These are phyloP conservation scores for Synergus gifuensis DNA, from an alignment of 2,888 invertebrate genomes.

Conservation along the genomic window DNA sequence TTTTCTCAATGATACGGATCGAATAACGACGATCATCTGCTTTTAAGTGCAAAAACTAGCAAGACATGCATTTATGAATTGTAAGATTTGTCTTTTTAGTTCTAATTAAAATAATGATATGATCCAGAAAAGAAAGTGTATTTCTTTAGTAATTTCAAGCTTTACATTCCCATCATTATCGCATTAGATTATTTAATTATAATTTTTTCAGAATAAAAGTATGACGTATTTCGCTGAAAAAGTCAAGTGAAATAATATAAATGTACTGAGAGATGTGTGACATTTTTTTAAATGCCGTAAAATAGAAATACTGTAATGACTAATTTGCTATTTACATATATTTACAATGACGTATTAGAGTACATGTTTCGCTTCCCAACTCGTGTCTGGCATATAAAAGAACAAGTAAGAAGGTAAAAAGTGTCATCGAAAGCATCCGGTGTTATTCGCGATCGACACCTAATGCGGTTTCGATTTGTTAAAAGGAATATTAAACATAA, in stretches of 20 bases:
- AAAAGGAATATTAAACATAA: too few relatives aligned
- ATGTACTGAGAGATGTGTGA: too few relatives aligned
- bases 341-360: constrained; percentile 14
- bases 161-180: too few relatives aligned
- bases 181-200: too few relatives aligned
- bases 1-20: constrained; percentile 8
- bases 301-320: neutral
- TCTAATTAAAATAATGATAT: neutral
- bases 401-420: constrained; percentile 9
- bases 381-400: constrained; percentile 16
- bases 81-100: neutral
- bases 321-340: constrained; percentile 9
- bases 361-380: constrained; percentile 1
- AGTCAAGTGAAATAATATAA: too few relatives aligned
- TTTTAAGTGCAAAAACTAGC: neutral
- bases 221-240: neutral
- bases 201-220: neutral
- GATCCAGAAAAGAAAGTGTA: neutral
- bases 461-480: too few relatives aligned
- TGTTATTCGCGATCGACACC: neutral
- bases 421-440: constrained; percentile 16
- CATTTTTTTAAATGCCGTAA: too few relatives aligned
- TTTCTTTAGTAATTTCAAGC: neutral
- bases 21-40: too few relatives aligned
- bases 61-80: neutral